Percentiles rank a stretch among this genome's conserved stretches.
Conservation (phyloP, 1,140 invertebrate genomes). For the Drosophila watanabei region DNA sequence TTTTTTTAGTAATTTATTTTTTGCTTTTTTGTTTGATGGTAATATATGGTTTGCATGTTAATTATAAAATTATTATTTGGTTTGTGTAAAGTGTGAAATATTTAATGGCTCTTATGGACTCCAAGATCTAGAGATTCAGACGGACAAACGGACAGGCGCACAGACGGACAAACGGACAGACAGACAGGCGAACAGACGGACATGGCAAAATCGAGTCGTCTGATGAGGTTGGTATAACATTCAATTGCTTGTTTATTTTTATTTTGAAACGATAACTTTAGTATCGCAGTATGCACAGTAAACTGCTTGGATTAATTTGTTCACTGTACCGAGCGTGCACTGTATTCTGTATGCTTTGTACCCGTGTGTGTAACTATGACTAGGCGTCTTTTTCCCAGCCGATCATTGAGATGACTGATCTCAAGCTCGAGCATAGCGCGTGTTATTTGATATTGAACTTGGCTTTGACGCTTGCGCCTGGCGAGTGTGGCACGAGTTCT, state of each 20-base stretch:
- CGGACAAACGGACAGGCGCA: not conserved
- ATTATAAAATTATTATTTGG: not conserved
- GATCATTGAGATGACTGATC: conserved; percentile 47
- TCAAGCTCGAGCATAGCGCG: conserved; percentile 50
- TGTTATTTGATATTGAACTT: conserved; percentile 81
- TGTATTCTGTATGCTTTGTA: conserved; percentile 11
- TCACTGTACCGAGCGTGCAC: not conserved
- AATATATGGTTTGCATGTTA: not conserved
- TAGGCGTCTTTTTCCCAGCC: conserved; percentile 36
- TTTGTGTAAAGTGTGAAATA: no score
- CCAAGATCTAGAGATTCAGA: not conserved
- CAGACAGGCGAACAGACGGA: not conserved
- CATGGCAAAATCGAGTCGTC: not conserved
- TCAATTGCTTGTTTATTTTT: no score
- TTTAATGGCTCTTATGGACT: not conserved
- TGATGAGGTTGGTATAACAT: not conserved
- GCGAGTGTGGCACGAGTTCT: conserved; percentile 57
- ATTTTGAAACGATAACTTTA: not conserved
- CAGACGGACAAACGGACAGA: not conserved
- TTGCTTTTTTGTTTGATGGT: not conserved
- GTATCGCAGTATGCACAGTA: no score
- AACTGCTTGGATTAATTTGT: not conserved
- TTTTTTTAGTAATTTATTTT: rapidly evolving
- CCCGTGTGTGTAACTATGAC: conserved; percentile 33
- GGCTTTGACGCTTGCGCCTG: conserved; percentile 52